These are phyloP conservation scores for Chelonus formosanus DNA, from an alignment of 2,888 invertebrate genomes.

Conservation along the genomic window DNA sequence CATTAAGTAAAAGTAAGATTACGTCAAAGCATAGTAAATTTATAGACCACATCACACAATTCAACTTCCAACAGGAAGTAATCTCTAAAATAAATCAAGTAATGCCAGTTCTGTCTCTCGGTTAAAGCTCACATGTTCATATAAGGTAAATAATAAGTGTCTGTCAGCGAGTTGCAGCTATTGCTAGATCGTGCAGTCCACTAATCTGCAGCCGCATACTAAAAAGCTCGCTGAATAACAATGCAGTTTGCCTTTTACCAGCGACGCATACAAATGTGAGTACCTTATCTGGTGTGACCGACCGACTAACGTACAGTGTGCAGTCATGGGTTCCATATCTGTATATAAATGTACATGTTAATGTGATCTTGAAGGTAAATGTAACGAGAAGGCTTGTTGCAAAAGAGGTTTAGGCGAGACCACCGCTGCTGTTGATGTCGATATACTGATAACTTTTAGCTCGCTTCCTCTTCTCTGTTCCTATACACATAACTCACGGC, in stretches of 20 bases:
- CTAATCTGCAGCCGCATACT: conserved; percentile 43
- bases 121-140: conserved; percentile 12
- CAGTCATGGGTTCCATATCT: conserved; percentile 1
- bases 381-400: background rate
- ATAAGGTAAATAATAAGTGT: background rate
- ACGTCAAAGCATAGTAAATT: too few relatives aligned
- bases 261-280: conserved; percentile 14
- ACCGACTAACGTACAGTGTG: conserved; percentile 48
- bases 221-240: conserved; percentile 31
- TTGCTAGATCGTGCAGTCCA: conserved; percentile 33
- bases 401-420: conserved; percentile 15
- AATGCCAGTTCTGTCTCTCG: conserved; percentile 13
- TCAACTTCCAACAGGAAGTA: too few relatives aligned
- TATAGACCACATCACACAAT: too few relatives aligned
- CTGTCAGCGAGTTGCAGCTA: conserved; percentile 8
- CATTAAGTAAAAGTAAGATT: too few relatives aligned
- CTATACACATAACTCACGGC: conserved; percentile 27
- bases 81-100: too few relatives aligned
- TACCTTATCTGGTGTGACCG: conserved; percentile 57
- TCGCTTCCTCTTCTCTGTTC: conserved; percentile 8
- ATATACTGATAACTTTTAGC: background rate
- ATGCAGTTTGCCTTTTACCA: conserved; percentile 22
- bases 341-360: conserved; percentile 4
- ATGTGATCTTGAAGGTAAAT: too few relatives aligned
- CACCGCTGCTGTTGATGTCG: conserved; percentile 11